Conservation (phyloP, 2,113 vertebrate species). For the Stigmatopora nigra region DNA sequence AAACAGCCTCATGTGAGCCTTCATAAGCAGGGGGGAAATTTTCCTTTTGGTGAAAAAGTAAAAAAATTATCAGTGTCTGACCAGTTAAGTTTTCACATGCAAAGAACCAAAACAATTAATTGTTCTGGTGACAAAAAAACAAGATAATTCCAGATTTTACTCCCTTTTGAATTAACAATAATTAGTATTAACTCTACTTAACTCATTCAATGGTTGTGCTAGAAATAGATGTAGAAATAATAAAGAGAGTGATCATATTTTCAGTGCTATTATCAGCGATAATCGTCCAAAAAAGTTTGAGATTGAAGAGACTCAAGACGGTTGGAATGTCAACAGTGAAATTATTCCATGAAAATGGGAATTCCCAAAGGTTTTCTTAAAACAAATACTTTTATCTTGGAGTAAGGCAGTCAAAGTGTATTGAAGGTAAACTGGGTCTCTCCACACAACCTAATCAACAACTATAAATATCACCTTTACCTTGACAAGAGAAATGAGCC, state of each 20-base stretch:
- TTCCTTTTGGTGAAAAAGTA: slow-evolving; percentile 4
- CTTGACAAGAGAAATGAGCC: slow-evolving; percentile 68
- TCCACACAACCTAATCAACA: slow-evolving; percentile 36
- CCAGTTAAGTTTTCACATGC: too few species aligned
- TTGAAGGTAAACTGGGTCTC: not conserved
- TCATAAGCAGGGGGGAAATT: slow-evolving; percentile 17
- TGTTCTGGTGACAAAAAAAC: too few species aligned
- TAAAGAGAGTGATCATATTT: too few species aligned
- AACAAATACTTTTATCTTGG: slow-evolving; percentile 36
- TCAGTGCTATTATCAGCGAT: too few species aligned
- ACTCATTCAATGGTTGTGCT: too few species aligned
- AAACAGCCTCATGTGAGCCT: slow-evolving; percentile 34
- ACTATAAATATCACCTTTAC: slow-evolving; percentile 55
- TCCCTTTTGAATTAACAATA: too few species aligned
- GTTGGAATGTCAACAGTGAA: not conserved
- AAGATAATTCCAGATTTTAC: too few species aligned
- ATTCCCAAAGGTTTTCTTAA: slow-evolving; percentile 14
- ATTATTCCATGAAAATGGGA: not conserved
- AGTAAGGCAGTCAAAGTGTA: slow-evolving; percentile 34
- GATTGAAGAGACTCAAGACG: not conserved
- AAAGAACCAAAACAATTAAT: too few species aligned
- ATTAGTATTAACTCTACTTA: too few species aligned
- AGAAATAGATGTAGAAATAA: too few species aligned
- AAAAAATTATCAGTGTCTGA: too few species aligned
- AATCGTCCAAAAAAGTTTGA: not conserved